A percentile compares a stretch with the other conserved stretches of the same genome.
These are phyloP conservation scores for Athripsodes cinereus DNA, from an alignment of 2,888 invertebrate species.

Conservation along the genomic window DNA sequence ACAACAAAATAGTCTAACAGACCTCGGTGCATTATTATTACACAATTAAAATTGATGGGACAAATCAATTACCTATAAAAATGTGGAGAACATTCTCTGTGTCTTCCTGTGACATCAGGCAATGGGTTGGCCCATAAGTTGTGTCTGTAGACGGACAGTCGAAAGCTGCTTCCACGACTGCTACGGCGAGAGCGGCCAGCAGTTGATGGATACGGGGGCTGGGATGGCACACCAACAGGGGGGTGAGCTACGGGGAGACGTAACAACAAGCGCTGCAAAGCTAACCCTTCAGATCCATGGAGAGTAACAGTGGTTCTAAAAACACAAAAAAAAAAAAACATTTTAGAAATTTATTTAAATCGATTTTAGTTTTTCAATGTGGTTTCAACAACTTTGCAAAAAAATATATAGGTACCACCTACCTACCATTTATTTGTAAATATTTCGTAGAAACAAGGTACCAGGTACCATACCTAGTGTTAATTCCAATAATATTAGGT, in stretches of 20 bases:
- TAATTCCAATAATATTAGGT: too few species aligned
- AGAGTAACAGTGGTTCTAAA: conserved; percentile 63
- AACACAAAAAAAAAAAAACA: too few species aligned
- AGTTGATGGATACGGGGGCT: neutral
- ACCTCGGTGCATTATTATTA: too few species aligned
- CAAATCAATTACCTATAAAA: conserved; percentile 60
- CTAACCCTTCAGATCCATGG: conserved; percentile 54
- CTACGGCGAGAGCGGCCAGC: neutral
- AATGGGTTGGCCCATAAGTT: conserved; percentile 69
- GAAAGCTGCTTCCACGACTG: conserved; percentile 42
- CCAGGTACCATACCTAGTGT: too few species aligned
- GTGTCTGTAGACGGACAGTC: conserved; percentile 68
- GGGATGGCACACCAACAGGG: conserved; percentile 1
- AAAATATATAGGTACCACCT: too few species aligned
- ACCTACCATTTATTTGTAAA: too few species aligned
- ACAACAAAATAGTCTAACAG: too few species aligned
- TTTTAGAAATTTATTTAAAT: too few species aligned
- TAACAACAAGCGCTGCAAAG: conserved; percentile 54
- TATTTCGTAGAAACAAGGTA: too few species aligned
- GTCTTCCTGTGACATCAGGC: conserved; percentile 63
- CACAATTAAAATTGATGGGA: too few species aligned
- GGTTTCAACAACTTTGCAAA: too few species aligned
- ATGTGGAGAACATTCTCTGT: conserved; percentile 66
- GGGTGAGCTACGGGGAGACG: conserved; percentile 33
- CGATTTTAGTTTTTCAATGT: too few species aligned